phyloP scores from a whole-genome alignment of 2,113 vertebrate species.

The Boleophthalmus pectinirostris region DNA sequence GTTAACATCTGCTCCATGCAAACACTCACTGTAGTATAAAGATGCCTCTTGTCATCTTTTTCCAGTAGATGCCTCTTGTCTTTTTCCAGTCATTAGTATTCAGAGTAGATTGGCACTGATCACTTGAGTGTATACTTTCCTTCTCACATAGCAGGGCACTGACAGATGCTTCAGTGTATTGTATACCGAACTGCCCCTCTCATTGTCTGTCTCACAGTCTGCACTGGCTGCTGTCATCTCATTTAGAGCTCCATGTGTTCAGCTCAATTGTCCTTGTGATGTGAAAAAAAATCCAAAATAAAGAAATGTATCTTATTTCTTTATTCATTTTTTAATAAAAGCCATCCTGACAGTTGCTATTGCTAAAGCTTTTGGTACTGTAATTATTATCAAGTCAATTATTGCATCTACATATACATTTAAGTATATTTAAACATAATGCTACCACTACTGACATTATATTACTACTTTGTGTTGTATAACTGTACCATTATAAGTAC shows the following conservation, averaged over 20 bases:
- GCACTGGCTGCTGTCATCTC: no score
- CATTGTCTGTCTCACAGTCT: neutral
- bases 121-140: neutral
- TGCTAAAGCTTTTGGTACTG: no score
- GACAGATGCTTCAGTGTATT: neutral
- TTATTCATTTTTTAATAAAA: no score
- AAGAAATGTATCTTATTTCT: neutral
- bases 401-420: no score
- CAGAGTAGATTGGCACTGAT: neutral
- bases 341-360: no score
- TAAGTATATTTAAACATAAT: no score
- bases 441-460: no score
- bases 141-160: neutral
- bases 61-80: no score
- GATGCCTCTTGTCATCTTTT: neutral
- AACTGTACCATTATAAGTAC: no score
- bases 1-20: no score
- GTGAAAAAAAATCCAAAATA: neutral
- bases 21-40: neutral
- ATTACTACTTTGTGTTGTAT: no score
- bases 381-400: no score
- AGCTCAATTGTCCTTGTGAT: neutral
- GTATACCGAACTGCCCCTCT: neutral
- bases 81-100: neutral
- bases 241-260: neutral